These are phyloP conservation scores for Hydropsyche betteni DNA, from an alignment of 2,888 invertebrate genomes.

Conservation along the genomic window DNA sequence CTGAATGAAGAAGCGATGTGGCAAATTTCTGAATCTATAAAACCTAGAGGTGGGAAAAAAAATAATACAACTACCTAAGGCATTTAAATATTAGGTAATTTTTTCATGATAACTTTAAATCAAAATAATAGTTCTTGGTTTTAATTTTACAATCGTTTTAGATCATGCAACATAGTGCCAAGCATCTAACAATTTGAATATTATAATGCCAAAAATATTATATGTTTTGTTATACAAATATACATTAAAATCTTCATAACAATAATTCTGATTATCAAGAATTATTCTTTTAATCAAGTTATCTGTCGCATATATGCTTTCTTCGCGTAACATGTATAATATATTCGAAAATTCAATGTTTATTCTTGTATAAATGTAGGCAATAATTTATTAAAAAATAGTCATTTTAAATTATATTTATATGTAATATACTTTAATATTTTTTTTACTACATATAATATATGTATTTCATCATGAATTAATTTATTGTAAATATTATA, in stretches of 20 bases:
- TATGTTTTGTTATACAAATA: too few species aligned
- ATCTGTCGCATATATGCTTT: not conserved
- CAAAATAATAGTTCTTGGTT: not conserved
- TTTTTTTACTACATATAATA: not conserved
- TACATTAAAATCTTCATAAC: too few species aligned
- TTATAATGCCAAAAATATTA: too few species aligned
- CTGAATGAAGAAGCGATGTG: constrained; percentile 98
- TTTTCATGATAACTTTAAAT: not conserved
- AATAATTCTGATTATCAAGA: too few species aligned
- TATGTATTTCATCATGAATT: too few species aligned
- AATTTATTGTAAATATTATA: too few species aligned
- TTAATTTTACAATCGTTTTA: not conserved
- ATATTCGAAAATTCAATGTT: not conserved
- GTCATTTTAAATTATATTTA: too few species aligned
- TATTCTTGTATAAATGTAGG: not conserved
- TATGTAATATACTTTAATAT: not conserved
- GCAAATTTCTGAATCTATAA: constrained; percentile 97
- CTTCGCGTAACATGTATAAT: not conserved
- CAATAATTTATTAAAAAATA: constrained; percentile 3
- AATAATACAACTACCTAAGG: constrained; percentile 51
- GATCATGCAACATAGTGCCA: not conserved
- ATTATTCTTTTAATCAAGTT: not conserved
- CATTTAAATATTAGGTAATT: not conserved
- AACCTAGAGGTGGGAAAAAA: constrained; percentile 81
- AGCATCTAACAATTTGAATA: not conserved